Evolutionary conservation across 2,113 vertebrate species (phyloP).

Genomic region (Colistium nudipinnis): DNA sequence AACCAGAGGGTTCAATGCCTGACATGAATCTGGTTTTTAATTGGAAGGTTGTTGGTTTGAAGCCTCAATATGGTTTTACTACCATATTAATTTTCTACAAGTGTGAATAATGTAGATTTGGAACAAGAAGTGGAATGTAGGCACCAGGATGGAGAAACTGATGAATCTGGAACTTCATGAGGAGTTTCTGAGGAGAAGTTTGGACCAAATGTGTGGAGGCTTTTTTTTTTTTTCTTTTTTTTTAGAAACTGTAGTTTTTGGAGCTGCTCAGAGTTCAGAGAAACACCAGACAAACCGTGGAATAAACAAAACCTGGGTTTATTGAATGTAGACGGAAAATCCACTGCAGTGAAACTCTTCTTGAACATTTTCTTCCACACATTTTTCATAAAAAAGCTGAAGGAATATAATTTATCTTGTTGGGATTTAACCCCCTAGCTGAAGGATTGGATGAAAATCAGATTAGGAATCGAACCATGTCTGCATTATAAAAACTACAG

Average conservation of each 20-base stretch:
- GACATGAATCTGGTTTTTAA: neutral
- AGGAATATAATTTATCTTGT: too few relatives aligned
- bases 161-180: neutral
- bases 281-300: too few relatives aligned
- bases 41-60: neutral
- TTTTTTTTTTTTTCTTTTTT: too few relatives aligned
- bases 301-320: neutral
- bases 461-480: too few relatives aligned
- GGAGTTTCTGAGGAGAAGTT: neutral
- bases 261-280: neutral
- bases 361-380: neutral
- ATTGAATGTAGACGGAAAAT: conserved; percentile 54
- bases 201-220: too few relatives aligned
- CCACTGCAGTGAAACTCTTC: too few relatives aligned
- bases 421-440: too few relatives aligned
- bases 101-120: neutral
- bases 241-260: too few relatives aligned
- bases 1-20: conserved; percentile 72
- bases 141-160: neutral
- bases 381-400: too few relatives aligned
- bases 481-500: too few relatives aligned
- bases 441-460: too few relatives aligned
- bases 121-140: neutral
- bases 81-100: neutral
- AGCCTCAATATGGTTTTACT: neutral